phyloP scores from a whole-genome alignment of 2,888 invertebrate species.

The Philereme transversata region DNA sequence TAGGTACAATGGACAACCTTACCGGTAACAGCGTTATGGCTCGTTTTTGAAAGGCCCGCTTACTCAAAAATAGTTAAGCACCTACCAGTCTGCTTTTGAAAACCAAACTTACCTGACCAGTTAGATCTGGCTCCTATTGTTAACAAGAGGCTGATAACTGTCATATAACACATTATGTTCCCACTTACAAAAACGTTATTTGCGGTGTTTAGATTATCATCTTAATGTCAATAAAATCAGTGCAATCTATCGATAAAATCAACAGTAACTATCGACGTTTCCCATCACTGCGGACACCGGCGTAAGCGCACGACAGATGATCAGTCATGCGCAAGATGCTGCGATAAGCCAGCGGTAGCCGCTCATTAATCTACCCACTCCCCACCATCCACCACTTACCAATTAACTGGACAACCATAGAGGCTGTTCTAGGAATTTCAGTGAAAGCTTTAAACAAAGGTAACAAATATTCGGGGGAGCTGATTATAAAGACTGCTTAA shows the following conservation, averaged over 20 bases:
- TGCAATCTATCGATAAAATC: slow-evolving; percentile 39
- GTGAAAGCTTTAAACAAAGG: slow-evolving; percentile 52
- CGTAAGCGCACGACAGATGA: slow-evolving; percentile 83
- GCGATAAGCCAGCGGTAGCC: slow-evolving; percentile 81
- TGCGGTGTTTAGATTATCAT: background rate
- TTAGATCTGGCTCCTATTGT: no score
- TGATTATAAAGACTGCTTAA: background rate
- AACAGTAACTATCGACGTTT: slow-evolving; percentile 32
- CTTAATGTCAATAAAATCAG: slow-evolving; percentile 7
- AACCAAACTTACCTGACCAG: no score
- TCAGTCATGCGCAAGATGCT: slow-evolving; percentile 83
- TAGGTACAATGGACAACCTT: no score
- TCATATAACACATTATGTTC: no score
- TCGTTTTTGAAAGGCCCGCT: no score
- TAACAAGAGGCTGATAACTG: no score
- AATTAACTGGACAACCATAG: slow-evolving; percentile 77
- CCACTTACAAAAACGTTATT: no score
- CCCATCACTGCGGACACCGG: slow-evolving; percentile 64
- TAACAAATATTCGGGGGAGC: background rate
- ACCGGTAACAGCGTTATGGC: no score
- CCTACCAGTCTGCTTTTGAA: no score
- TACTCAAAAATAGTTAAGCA: no score
- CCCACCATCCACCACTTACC: slow-evolving; percentile 70
- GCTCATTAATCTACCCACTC: slow-evolving; percentile 82
- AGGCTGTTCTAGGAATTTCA: slow-evolving; percentile 65